Evolutionary conservation across 2,888 invertebrate genomes (phyloP).

Genomic region (Troides helena): DNA sequence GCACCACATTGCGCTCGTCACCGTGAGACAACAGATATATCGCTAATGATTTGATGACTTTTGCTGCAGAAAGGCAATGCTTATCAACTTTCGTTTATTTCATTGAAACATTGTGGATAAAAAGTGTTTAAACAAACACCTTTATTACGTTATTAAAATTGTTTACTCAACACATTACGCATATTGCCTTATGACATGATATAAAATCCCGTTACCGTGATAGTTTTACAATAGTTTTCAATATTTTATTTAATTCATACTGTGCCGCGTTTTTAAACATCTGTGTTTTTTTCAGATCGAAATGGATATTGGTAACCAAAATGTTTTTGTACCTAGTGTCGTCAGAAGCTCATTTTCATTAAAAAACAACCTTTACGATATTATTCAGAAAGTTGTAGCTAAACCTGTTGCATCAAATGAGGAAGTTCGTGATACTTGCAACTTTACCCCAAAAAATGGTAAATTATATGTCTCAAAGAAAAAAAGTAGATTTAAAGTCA

Average conservation of each 20-base stretch:
- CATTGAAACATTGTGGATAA: no score
- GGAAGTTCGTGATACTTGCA: slow-evolving; percentile 39
- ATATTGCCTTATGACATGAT: no score
- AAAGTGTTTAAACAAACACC: no score
- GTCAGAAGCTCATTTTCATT: slow-evolving; percentile 44
- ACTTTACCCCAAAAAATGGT: slow-evolving; percentile 54
- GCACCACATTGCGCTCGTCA: no score
- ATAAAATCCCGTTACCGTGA: no score
- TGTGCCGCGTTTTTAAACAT: background rate
- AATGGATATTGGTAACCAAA: slow-evolving; percentile 46
- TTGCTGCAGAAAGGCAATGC: no score
- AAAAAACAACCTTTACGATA: slow-evolving; percentile 56
- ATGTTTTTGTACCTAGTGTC: slow-evolving; percentile 60
- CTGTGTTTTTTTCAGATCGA: slow-evolving; percentile 26
- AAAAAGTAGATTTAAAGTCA: slow-evolving; percentile 59
- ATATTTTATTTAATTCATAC: background rate
- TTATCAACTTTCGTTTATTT: no score
- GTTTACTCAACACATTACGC: no score
- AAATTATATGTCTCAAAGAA: slow-evolving; percentile 63
- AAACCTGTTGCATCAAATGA: slow-evolving; percentile 42
- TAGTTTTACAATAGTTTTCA: no score
- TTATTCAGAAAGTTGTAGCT: slow-evolving; percentile 51
- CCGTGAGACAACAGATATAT: no score
- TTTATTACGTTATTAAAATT: no score
- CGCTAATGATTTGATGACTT: no score